A percentile compares a stretch with the other conserved stretches of the same genome.
Conservation (phyloP, 2,113 vertebrate species). For the Grantiella picta region DNA sequence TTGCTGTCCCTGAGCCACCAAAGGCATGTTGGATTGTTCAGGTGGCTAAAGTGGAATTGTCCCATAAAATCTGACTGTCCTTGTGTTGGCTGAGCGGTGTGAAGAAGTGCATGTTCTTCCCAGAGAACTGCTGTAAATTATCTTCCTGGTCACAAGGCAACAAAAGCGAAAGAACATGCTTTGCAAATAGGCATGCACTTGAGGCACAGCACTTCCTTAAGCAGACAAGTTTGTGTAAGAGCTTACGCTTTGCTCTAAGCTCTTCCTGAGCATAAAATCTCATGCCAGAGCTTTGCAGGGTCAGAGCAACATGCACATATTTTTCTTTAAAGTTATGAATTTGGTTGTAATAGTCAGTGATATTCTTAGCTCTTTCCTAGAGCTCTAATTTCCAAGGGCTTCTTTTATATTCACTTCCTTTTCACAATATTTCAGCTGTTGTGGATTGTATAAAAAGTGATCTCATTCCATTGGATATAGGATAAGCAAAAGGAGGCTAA, state of each 20-base stretch:
- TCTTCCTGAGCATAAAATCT: neutral
- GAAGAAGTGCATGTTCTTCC: fast-evolving
- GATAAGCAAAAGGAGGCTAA: neutral
- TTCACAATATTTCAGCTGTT: neutral
- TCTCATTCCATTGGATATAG: neutral
- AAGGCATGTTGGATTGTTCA: neutral
- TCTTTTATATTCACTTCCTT: neutral
- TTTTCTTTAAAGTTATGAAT: neutral
- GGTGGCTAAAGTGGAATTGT: neutral
- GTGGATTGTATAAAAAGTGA: neutral
- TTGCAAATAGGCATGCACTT: neutral
- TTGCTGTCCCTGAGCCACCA: neutral
- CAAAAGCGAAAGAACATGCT: neutral
- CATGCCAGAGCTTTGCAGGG: neutral
- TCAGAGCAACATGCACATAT: neutral
- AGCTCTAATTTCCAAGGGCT: neutral
- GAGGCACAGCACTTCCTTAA: neutral
- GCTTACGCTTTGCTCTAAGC: neutral
- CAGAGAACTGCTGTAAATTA: neutral
- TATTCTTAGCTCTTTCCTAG: neutral
- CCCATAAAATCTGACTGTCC: neutral
- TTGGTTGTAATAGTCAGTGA: neutral
- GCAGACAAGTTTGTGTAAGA: neutral
- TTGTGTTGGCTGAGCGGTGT: neutral
- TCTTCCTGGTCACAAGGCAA: neutral